phyloP scores from a whole-genome alignment of 2,888 invertebrate species.

The Ethmia dodecea region DNA sequence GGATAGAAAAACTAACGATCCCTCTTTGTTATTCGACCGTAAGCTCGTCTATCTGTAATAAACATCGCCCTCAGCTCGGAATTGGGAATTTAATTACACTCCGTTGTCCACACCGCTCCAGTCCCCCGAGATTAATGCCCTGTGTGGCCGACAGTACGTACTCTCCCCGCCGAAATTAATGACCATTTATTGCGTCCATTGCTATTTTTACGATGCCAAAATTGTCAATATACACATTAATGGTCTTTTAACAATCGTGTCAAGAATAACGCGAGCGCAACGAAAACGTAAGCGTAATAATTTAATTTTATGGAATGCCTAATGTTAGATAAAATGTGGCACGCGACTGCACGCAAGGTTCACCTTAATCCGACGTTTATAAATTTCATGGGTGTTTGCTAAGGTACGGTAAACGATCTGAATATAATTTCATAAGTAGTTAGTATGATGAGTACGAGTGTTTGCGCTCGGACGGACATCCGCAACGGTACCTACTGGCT shows the following conservation, averaged over 20 bases:
- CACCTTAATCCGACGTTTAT: slow-evolving; percentile 28
- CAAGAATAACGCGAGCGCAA: slow-evolving; percentile 23
- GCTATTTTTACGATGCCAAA: slow-evolving; percentile 15
- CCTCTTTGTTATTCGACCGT: slow-evolving; percentile 28
- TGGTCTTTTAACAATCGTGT: slow-evolving; percentile 20
- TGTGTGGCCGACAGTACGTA: slow-evolving; percentile 24
- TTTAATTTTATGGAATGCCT: slow-evolving; percentile 1
- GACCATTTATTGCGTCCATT: slow-evolving; percentile 21
- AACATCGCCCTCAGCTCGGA: slow-evolving; percentile 29
- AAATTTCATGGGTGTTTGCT: slow-evolving; percentile 30
- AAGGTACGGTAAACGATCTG: slow-evolving; percentile 13
- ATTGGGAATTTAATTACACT: slow-evolving; percentile 61
- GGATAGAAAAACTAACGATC: slow-evolving; percentile 2
- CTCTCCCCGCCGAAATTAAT: slow-evolving; percentile 23
- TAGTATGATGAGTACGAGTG: slow-evolving; percentile 42
- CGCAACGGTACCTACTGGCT: slow-evolving; percentile 34
- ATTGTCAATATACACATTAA: slow-evolving; percentile 9
- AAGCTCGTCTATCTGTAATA: slow-evolving; percentile 30
- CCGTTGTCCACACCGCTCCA: slow-evolving; percentile 38
- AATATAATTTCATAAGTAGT: slow-evolving; percentile 2
- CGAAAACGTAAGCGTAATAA: slow-evolving; percentile 10
- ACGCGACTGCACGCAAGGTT: slow-evolving; percentile 33
- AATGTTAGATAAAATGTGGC: slow-evolving; percentile 12
- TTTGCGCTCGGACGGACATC: slow-evolving; percentile 54
- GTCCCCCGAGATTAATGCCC: slow-evolving; percentile 31